Base-by-base conservation (phyloP, 2,113 vertebrate species). In the Ursus arctos region DNA sequence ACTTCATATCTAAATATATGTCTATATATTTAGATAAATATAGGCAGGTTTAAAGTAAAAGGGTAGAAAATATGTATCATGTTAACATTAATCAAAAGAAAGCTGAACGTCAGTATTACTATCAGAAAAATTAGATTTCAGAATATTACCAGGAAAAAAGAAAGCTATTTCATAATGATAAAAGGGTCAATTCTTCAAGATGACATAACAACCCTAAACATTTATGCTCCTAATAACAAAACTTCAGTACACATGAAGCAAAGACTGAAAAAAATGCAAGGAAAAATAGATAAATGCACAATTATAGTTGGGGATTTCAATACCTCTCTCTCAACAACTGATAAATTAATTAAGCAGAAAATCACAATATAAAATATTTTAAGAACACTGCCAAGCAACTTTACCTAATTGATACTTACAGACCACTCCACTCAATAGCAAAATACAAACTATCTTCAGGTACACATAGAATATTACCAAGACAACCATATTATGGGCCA, bases 1-100 rank as follows among this genome's bases (percentile, higher is more conserved):
- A 77, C 43, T 88, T 74, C 28, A 69, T 76, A 40, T 81, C 31
- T 90, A 91, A 89, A 94, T 71, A 79, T 84, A 65, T 33, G 24
- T 10, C 11, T 13, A 63, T 63, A 28, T 63, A 57, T 57, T 57
- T 67, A 67, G 63, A 16, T 67, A 33, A 33, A 67, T n/a, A 55
- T 40, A 83, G 81, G 43, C 59, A 95, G 5, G 16, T 83, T 93
- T 59, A 72, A 87, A 92, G 19, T 49, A 63, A 88, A 97, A 97
- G 74, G 28, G 33, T 53, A 3, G 3, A 89, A 95, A 86, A 80
- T 67, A 22, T 14, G 36, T 89, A 85, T 79, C 5, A 89, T 51
- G 21, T 47, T 82, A 93, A 82, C 10, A 93, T 26, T 43, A 86
- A 22, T 87, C 5, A 40, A 88, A 94, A 81, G 59, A 72, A 82